A percentile compares a stretch with the other conserved stretches of the same genome.
These are phyloP conservation scores for Papilio protenor DNA, from an alignment of 2,888 invertebrate genomes.

Conservation along the genomic window DNA sequence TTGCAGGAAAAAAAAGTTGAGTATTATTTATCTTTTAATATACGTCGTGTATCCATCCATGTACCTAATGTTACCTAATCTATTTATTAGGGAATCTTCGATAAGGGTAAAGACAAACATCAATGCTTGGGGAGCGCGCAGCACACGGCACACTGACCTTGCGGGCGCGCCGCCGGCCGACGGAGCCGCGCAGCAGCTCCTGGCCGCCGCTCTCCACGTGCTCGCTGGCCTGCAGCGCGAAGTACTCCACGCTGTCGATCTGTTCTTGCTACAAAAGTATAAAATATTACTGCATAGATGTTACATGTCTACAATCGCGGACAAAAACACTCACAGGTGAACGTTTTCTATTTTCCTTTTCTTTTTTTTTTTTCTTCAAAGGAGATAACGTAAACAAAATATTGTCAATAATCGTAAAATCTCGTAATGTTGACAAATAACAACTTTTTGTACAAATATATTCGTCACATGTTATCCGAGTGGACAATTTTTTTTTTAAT, in stretches of 20 bases:
- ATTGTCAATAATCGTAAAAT: background rate
- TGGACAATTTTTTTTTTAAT: background rate
- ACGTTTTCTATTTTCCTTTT: background rate
- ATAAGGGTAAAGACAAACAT: background rate
- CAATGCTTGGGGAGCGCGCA: background rate
- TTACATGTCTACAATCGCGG: background rate
- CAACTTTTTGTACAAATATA: background rate
- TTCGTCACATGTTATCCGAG: background rate
- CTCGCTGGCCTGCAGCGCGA: conserved; percentile 85
- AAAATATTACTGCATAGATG: background rate
- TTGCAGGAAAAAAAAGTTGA: too few relatives aligned
- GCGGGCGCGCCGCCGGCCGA: conserved; percentile 73
- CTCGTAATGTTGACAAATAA: background rate
- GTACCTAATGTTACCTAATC: too few relatives aligned
- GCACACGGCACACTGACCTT: conserved; percentile 71
- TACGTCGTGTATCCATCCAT: too few relatives aligned
- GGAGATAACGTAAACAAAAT: background rate
- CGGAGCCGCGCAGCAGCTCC: conserved; percentile 81
- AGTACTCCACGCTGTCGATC: conserved; percentile 87
- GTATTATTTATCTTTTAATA: too few relatives aligned
- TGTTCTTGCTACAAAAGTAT: conserved; percentile 84
- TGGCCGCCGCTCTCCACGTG: conserved; percentile 84
- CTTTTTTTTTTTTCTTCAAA: too few relatives aligned
- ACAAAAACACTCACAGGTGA: background rate
- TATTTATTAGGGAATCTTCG: too few relatives aligned